Conservation (phyloP, 2,113 vertebrate genomes). For the Oxyruncus cristatus region DNA sequence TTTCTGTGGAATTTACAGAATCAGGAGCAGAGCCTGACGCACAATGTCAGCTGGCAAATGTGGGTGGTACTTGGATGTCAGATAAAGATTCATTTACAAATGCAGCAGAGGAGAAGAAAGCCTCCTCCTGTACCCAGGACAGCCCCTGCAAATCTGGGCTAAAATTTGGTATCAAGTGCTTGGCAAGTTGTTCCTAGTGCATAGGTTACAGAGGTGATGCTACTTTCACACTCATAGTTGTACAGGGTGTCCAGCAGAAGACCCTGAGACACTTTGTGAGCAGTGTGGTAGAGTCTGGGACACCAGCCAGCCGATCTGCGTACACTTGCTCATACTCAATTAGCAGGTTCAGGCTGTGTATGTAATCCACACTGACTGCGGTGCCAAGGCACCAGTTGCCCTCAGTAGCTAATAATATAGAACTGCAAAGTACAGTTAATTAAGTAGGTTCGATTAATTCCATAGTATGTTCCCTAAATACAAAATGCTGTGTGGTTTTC, state of each 20-base stretch:
- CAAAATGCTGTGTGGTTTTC: not conserved
- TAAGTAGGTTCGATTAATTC: constrained; percentile 7
- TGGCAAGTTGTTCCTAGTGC: not conserved
- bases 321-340: not conserved
- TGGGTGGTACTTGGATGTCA: not conserved
- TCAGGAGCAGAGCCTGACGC: not conserved
- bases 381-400: constrained; percentile 16
- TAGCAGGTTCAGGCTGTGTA: not conserved
- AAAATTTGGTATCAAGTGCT: not conserved
- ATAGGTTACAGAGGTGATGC: not conserved
- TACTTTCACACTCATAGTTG: not conserved
- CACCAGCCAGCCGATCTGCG: not conserved
- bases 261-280: not conserved
- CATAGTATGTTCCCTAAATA: not conserved
- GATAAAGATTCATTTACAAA: constrained; percentile 3
- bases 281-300: not conserved
- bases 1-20: not conserved
- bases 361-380: not conserved
- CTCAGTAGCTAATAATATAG: not conserved
- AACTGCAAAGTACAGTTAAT: not conserved
- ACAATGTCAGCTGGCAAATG: constrained; percentile 14
- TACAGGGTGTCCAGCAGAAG: not conserved
- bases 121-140: not conserved
- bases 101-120: not conserved
- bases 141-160: not conserved